Evolutionary conservation across 2,888 invertebrate species (phyloP), one percentile per base, ranked within the genome.

Genomic region (Trachelus stipa): DNA sequence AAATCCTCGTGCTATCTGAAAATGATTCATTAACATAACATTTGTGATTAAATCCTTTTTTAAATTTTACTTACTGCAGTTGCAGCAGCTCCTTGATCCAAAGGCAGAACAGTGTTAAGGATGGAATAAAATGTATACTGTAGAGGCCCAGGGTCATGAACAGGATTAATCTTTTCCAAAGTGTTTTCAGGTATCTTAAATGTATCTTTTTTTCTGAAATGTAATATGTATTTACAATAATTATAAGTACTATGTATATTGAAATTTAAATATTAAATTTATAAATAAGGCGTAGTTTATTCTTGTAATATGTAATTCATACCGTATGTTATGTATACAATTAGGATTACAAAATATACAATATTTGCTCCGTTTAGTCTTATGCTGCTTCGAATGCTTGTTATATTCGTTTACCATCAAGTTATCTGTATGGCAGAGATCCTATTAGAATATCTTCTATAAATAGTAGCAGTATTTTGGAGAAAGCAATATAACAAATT

Each of bases 1-100:
- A 73, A 89, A 78, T 76, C 83, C 79, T 15, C 79, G 80, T 37
- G 86, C 83, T 77, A 88, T 85, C 89, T 89, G 68, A 34, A 81
- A 79, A 76, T 33, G n/a, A 12, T 30, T 12, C n/a, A 9, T 34
- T 73, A 35, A 1, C 4, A 15, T 34, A 34, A 34, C 34, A 34
- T 74, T 74, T 15, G 6, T 33, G 74, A 74, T 34, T 15, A 33
- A 11, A 31, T 3, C 31, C 1, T 30, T 33, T 69, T 33, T 11
- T 31, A 31, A 71, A 71, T 71, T 12, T 71, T 30, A 31, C 33
- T 30, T 30, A 80, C 87, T 77, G 76, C 73, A 12, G 83, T 82
- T 37, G 85, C 84, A 69, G 84, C 82, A 35, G 76, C 77, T 76
- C 85, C 86, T 77, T 77, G 82, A 78, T 86, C 79, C 83, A 87